These are phyloP conservation scores for Omphaloscelis lunosa DNA, from an alignment of 2,888 invertebrate genomes.

Conservation along the genomic window DNA sequence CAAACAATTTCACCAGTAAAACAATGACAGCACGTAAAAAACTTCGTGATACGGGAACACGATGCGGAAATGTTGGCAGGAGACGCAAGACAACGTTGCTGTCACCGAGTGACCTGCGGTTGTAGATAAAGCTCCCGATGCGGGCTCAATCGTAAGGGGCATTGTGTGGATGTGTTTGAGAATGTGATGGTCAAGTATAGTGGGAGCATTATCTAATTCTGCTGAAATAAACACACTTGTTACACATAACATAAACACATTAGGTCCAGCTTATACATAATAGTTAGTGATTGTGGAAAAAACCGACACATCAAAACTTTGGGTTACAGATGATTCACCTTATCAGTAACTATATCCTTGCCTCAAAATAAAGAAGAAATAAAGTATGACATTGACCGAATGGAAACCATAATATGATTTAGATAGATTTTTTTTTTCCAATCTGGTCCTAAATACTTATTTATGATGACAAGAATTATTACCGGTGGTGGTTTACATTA, in stretches of 20 bases:
- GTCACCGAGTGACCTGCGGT: conserved; percentile 13
- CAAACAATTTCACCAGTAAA: conserved; percentile 37
- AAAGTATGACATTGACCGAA: not conserved
- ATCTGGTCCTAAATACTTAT: not conserved
- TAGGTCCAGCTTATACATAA: not conserved
- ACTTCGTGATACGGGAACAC: conserved; percentile 52
- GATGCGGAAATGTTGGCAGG: conserved; percentile 42
- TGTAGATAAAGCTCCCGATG: conserved; percentile 36
- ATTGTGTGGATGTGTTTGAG: conserved; percentile 1
- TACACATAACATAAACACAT: no score
- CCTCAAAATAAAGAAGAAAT: not conserved
- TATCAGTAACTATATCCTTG: not conserved
- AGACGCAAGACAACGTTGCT: conserved; percentile 27
- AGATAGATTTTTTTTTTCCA: not conserved
- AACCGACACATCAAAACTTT: not conserved
- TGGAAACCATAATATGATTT: not conserved
- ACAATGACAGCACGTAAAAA: conserved; percentile 49
- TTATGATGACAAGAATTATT: not conserved
- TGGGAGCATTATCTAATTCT: not conserved
- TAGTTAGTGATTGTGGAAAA: not conserved
- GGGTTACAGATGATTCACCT: not conserved
- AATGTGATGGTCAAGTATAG: not conserved
- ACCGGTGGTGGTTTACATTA: no score
- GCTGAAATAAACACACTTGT: not conserved
- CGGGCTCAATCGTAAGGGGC: conserved; percentile 33